phyloP scores from a whole-genome alignment of 2,113 vertebrate genomes.

The Aptenodytes forsteri region DNA sequence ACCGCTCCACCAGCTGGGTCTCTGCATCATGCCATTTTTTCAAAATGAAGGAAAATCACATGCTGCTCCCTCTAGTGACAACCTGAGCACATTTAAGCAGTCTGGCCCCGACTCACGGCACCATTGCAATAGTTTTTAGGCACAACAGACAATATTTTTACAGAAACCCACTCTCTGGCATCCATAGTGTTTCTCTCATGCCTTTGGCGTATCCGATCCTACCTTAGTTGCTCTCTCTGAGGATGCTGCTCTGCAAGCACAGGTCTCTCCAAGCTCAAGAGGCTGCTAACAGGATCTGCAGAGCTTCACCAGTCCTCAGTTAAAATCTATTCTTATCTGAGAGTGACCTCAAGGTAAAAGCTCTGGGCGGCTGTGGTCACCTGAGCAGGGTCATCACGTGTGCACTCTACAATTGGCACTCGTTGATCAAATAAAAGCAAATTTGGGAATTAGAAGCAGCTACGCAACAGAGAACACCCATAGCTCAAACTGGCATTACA shows the following conservation, averaged over 20 bases:
- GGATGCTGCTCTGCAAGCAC: background rate
- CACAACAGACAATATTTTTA: background rate
- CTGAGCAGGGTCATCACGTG: background rate
- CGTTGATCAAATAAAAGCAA: background rate
- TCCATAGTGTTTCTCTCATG: background rate
- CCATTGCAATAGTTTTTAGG: background rate
- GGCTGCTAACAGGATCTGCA: background rate
- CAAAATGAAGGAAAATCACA: background rate
- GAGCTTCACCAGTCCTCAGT: background rate
- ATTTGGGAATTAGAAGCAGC: background rate
- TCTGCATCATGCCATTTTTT: background rate
- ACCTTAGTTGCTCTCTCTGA: background rate
- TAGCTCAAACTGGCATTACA: background rate
- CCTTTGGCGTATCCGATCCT: background rate
- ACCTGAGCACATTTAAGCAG: background rate
- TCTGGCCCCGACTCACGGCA: fast-evolving
- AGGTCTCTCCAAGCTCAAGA: background rate
- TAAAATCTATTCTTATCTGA: conserved; percentile 14
- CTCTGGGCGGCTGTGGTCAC: background rate
- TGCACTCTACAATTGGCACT: background rate
- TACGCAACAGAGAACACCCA: background rate
- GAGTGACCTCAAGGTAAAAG: conserved; percentile 31
- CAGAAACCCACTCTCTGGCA: background rate
- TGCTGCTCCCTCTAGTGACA: conserved; percentile 45
- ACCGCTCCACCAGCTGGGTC: background rate